These are phyloP conservation scores for Bombus haemorrhoidalis DNA, from an alignment of 1,140 invertebrate species.

Conservation along the genomic window DNA sequence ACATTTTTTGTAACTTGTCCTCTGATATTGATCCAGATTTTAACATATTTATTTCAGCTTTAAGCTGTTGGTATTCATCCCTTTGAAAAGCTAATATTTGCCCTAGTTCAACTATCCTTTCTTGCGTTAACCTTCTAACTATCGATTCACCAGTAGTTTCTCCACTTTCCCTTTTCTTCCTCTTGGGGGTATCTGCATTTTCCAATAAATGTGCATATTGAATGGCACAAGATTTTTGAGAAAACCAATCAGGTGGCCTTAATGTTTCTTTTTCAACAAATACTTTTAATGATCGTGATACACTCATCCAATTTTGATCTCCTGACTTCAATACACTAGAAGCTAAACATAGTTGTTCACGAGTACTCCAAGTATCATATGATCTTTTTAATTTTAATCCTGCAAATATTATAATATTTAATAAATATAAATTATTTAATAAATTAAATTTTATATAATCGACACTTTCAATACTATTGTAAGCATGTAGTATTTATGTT, in stretches of 20 bases:
- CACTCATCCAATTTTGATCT: conserved; percentile 97
- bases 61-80: conserved; percentile 88
- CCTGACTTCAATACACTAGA: conserved; percentile 94
- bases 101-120: conserved; percentile 90
- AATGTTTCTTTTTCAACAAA: conserved; percentile 86
- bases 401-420: conserved; percentile 48
- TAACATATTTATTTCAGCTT: conserved; percentile 85
- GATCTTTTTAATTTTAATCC: conserved; percentile 87
- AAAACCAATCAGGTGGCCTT: conserved; percentile 94
- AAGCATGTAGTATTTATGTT: neutral
- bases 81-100: conserved; percentile 87
- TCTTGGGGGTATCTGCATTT: conserved; percentile 92
- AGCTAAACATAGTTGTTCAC: conserved; percentile 93
- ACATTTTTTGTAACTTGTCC: conserved; percentile 88
- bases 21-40: conserved; percentile 84
- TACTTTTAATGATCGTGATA: conserved; percentile 89
- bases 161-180: conserved; percentile 90
- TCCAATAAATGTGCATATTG: conserved; percentile 94
- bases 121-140: conserved; percentile 89
- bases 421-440: conserved; percentile 2
- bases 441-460: neutral
- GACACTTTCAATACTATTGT: neutral
- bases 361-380: conserved; percentile 91
- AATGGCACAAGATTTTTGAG: conserved; percentile 94
- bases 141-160: conserved; percentile 93